Conservation (phyloP, 1,140 invertebrate genomes). For the Drosophila kurseongensis region DNA sequence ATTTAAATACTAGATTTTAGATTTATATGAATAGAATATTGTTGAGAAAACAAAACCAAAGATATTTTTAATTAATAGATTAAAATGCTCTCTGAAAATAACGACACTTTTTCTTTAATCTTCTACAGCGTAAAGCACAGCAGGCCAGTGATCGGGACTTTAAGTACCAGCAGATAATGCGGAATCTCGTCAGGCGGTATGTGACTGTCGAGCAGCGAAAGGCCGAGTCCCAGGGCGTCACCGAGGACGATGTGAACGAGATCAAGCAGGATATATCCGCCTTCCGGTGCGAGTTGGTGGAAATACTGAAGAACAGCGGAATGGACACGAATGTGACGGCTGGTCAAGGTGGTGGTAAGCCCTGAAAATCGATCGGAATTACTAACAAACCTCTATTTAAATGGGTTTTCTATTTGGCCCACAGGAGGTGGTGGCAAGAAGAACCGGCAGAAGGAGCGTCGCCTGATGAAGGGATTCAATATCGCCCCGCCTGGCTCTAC, state of each 20-base stretch:
- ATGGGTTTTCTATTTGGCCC: conserved; percentile 30
- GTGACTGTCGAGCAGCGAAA: conserved; percentile 97
- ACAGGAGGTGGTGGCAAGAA: conserved; percentile 95
- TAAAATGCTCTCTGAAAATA: no score
- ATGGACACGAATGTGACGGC: conserved; percentile 95
- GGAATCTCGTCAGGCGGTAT: conserved; percentile 97
- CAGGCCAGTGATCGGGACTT: conserved; percentile 95
- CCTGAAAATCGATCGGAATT: not conserved
- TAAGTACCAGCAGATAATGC: conserved; percentile 97
- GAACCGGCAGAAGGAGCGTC: conserved; percentile 95
- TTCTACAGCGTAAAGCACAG: conserved; percentile 91
- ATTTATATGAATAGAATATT: no score
- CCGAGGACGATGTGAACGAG: conserved; percentile 99
- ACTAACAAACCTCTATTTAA: conserved; percentile 2
- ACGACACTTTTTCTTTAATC: not conserved
- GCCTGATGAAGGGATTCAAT: conserved; percentile 97
- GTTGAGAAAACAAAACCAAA: no score
- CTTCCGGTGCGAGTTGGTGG: conserved; percentile 97
- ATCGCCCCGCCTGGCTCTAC: conserved; percentile 89
- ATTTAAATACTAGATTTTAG: no score
- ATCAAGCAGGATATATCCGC: conserved; percentile 99
- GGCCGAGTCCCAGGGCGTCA: conserved; percentile 97
- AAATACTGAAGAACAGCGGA: conserved; percentile 96
- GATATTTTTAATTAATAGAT: not conserved
- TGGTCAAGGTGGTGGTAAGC: conserved; percentile 85